Percentiles rank a stretch among this genome's conserved stretches.
phyloP scores from a whole-genome alignment of 1,140 invertebrate species.

The roundworm (Caenorhabditis elegans) region DNA sequence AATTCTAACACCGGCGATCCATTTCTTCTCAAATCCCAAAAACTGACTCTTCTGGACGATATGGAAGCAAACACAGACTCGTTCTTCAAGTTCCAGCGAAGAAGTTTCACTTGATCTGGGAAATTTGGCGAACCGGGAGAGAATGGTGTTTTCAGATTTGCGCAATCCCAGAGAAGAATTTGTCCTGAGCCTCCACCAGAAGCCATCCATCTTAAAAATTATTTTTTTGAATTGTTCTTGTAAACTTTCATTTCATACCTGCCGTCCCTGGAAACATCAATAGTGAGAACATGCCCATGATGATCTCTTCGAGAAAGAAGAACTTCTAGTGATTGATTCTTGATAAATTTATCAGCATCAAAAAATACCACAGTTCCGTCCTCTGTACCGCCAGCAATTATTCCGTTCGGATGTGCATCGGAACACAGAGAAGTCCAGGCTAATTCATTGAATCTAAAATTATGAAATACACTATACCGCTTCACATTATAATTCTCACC shows the following conservation, averaged over 20 bases:
- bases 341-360: neutral
- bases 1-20: slow-evolving; percentile 23
- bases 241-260: neutral
- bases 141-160: neutral
- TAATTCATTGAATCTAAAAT: slow-evolving; percentile 29
- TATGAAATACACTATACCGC: neutral
- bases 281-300: slow-evolving; percentile 6
- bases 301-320: neutral
- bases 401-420: slow-evolving; percentile 17
- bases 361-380: slow-evolving; percentile 28
- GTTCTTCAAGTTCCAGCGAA: slow-evolving; percentile 8
- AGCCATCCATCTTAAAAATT: neutral
- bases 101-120: slow-evolving; percentile 21
- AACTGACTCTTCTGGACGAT: neutral
- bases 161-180: slow-evolving; percentile 22
- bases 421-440: slow-evolving; percentile 7
- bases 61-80: slow-evolving; percentile 1
- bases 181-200: slow-evolving; percentile 25
- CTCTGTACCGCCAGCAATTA: slow-evolving; percentile 16
- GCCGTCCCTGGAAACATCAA: neutral
- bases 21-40: slow-evolving; percentile 10
- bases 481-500: neutral
- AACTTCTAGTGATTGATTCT: neutral
- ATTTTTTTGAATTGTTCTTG: no score
- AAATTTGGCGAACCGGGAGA: slow-evolving; percentile 6